These are phyloP conservation scores for Falco novaeseelandiae DNA, from an alignment of 2,797 vertebrate species.

Conservation along the genomic window DNA sequence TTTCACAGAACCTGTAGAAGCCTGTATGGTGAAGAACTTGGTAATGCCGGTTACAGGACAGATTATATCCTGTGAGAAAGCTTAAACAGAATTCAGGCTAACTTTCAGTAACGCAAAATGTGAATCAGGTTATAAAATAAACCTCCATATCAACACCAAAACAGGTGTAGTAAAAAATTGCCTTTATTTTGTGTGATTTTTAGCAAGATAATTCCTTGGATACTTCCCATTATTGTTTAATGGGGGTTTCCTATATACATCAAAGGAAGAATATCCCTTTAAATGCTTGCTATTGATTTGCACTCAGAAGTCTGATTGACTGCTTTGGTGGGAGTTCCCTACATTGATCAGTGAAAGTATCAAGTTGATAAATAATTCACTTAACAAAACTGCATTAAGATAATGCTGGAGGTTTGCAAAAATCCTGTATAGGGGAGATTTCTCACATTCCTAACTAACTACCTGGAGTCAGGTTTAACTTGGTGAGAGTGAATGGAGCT, in stretches of 20 bases:
- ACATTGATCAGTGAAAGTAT: constrained; percentile 31
- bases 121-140: background rate
- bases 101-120: background rate
- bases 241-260: background rate
- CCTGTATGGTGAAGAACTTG: background rate
- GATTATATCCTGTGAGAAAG: background rate
- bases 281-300: constrained; percentile 43
- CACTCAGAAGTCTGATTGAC: constrained; percentile 20
- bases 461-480: background rate
- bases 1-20: background rate
- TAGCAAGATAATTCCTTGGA: background rate
- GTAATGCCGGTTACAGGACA: background rate
- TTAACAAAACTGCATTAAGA: constrained; percentile 69
- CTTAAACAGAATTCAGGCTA: background rate
- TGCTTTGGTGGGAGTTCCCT: background rate
- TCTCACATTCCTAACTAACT: background rate
- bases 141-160: background rate
- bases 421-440: constrained; percentile 36
- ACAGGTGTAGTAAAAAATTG: background rate
- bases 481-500: background rate
- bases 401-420: constrained; percentile 56
- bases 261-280: constrained; percentile 8
- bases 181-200: background rate
- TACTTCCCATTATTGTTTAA: background rate
- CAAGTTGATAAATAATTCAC: constrained; percentile 64